Percentiles rank a stretch among this genome's conserved stretches.
phyloP scores from a whole-genome alignment of 1,140 invertebrate species.

The Neuroterus valhalla region DNA sequence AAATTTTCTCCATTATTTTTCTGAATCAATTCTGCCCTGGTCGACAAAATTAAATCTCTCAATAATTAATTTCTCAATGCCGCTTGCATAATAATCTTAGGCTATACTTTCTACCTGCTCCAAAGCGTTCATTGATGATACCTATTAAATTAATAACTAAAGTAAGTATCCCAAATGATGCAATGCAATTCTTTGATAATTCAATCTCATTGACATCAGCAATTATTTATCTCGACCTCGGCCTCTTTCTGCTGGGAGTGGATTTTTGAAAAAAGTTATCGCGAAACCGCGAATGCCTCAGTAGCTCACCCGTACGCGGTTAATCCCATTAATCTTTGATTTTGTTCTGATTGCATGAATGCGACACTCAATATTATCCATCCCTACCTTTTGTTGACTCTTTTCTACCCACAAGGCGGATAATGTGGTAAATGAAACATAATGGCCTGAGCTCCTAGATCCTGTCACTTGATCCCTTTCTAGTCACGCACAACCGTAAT shows the following conservation, averaged over 20 bases:
- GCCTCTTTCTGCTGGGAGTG: background rate
- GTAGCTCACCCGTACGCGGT: conserved; percentile 34
- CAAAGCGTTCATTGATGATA: background rate
- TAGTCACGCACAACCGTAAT: conserved; percentile 49
- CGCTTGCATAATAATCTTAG: background rate
- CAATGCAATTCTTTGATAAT: background rate
- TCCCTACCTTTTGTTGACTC: conserved; percentile 19
- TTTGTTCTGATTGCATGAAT: conserved; percentile 54
- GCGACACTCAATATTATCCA: conserved; percentile 44
- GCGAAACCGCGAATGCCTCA: conserved; percentile 35
- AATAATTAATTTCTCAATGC: no score
- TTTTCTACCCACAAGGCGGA: conserved; percentile 38
- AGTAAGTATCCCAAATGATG: background rate
- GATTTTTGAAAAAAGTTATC: conserved; percentile 30
- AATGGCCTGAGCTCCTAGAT: conserved; percentile 26
- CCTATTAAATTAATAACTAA: background rate
- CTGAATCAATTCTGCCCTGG: no score
- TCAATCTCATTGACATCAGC: background rate
- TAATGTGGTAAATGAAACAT: conserved; percentile 47
- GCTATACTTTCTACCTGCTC: background rate
- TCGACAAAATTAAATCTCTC: no score
- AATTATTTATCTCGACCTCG: background rate
- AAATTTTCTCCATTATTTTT: no score
- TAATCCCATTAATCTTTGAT: conserved; percentile 60
- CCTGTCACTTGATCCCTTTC: conserved; percentile 44